These are phyloP conservation scores for Leptobrachium leishanense DNA, from an alignment of 2,113 vertebrate species.

Conservation along the genomic window DNA sequence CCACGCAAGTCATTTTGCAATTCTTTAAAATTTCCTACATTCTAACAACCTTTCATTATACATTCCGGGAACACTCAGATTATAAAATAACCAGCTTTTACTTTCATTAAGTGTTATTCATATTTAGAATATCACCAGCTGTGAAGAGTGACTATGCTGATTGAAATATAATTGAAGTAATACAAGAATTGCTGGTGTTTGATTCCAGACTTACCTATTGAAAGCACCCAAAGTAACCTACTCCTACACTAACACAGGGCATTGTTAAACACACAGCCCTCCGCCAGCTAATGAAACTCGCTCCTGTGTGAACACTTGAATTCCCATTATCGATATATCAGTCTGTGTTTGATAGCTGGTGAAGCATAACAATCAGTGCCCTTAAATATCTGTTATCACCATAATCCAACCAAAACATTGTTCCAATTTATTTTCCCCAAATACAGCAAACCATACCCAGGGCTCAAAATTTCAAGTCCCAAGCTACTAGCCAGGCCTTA, in stretches of 20 bases:
- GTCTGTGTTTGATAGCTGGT: too few relatives aligned
- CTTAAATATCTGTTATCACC: too few relatives aligned
- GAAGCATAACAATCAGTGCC: too few relatives aligned
- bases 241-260: background rate
- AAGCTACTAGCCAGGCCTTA: too few relatives aligned
- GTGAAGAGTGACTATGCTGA: constrained; percentile 51
- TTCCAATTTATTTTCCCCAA: too few relatives aligned
- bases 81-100: constrained; percentile 60
- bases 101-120: constrained; percentile 62
- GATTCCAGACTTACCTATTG: background rate
- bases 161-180: constrained; percentile 47
- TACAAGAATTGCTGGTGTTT: background rate
- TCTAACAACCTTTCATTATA: constrained; percentile 65
- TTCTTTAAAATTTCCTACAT: constrained; percentile 76
- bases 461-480: too few relatives aligned
- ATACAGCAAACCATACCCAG: too few relatives aligned
- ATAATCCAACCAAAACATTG: too few relatives aligned
- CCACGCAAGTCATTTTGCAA: constrained; percentile 74
- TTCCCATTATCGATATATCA: too few relatives aligned
- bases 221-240: background rate
- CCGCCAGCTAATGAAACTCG: too few relatives aligned
- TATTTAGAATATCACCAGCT: constrained; percentile 54
- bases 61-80: constrained; percentile 56
- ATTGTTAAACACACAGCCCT: too few relatives aligned
- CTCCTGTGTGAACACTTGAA: too few relatives aligned